A percentile compares a stretch with the other conserved stretches of the same genome.
phyloP scores from a whole-genome alignment of 2,113 vertebrate genomes.

The Alosa alosa region DNA sequence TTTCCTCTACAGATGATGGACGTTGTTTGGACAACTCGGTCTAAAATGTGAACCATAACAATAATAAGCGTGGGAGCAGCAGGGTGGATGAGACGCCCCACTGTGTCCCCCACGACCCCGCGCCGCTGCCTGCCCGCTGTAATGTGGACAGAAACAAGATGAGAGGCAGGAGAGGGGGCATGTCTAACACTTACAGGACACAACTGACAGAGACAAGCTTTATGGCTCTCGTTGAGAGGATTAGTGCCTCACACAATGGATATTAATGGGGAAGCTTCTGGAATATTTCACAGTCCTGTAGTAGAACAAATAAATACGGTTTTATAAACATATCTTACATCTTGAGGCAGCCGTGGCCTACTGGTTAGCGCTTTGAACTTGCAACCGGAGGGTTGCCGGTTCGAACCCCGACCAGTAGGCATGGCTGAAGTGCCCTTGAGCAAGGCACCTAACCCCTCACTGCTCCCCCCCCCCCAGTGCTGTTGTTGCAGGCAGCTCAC shows the following conservation, averaged over 20 bases:
- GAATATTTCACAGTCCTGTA: constrained; percentile 19
- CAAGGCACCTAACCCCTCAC: too few relatives aligned
- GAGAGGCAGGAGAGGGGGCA: neutral
- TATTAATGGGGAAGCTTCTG: neutral
- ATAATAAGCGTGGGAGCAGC: neutral
- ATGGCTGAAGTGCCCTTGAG: too few relatives aligned
- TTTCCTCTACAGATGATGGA: constrained; percentile 14
- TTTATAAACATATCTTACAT: neutral
- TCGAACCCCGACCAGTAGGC: too few relatives aligned
- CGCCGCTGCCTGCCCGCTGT: neutral
- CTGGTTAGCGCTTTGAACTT: too few relatives aligned
- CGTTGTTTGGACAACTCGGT: constrained; percentile 19
- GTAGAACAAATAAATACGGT: neutral
- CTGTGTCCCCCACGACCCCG: neutral
- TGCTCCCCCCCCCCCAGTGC: too few relatives aligned
- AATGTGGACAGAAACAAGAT: constrained; percentile 24
- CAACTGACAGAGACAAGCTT: neutral
- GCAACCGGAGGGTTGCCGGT: too few relatives aligned
- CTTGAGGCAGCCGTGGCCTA: too few relatives aligned
- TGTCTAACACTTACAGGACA: neutral
- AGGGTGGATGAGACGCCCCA: neutral
- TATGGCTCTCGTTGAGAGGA: neutral
- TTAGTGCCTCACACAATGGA: constrained; percentile 21
- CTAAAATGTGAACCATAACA: constrained; percentile 25
- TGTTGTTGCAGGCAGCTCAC: too few relatives aligned